Evolutionary conservation across 2,113 vertebrate species (phyloP).

Genomic region (Ictalurus punctatus): DNA sequence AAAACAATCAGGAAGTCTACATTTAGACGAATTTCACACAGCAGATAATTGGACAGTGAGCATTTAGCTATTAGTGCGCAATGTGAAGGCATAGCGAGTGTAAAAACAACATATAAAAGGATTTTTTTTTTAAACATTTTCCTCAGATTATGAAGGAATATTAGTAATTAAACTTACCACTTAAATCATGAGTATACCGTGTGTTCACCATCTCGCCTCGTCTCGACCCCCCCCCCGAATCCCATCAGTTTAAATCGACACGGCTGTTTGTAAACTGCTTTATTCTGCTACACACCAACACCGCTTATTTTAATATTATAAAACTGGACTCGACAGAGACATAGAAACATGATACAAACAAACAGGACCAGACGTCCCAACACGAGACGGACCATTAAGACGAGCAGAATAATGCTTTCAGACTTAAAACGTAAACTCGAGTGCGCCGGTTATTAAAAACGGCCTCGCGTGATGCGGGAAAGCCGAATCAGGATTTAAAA

Average conservation of each 20-base stretch:
- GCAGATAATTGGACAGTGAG: no score
- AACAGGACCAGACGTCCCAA: not conserved
- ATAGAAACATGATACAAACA: conserved; percentile 6
- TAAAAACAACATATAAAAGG: no score
- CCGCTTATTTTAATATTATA: conserved; percentile 1
- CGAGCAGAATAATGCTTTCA: not conserved
- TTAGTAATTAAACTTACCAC: no score
- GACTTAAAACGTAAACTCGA: not conserved
- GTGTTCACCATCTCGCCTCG: not conserved
- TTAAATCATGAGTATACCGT: no score
- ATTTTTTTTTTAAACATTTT: no score
- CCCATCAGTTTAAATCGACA: not conserved
- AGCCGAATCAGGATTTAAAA: not conserved
- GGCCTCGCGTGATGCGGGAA: not conserved
- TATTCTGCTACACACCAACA: conserved; percentile 16
- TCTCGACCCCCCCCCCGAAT: not conserved
- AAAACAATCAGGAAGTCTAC: no score
- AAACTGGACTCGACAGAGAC: conserved; percentile 20
- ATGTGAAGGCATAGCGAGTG: no score
- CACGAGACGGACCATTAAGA: not conserved
- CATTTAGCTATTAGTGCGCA: no score
- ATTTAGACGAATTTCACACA: no score
- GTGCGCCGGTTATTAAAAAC: not conserved
- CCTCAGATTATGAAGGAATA: no score
- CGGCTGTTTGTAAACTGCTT: not conserved